These are phyloP conservation scores for Perodicticus potto DNA, from an alignment of 2,797 vertebrate genomes.

Conservation along the genomic window DNA sequence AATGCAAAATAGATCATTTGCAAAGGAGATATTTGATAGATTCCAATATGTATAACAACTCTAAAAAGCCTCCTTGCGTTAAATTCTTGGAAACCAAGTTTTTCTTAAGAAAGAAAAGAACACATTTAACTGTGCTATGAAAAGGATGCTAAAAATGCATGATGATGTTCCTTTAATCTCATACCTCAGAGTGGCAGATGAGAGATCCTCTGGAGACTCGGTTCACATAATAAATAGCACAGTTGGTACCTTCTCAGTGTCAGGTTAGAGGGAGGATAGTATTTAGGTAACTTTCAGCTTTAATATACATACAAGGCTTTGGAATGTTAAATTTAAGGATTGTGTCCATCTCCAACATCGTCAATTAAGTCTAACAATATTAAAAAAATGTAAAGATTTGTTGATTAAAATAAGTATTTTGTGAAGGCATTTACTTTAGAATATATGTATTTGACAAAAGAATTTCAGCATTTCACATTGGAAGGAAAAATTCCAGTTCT, in stretches of 20 bases:
- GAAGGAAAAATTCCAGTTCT: conserved; percentile 22
- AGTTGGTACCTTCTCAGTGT: conserved; percentile 50
- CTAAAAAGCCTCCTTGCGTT: conserved; percentile 38
- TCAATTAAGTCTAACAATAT: conserved; percentile 7
- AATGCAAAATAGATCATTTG: conserved; percentile 25
- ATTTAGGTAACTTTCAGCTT: conserved; percentile 13
- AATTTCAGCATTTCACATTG: conserved; percentile 22
- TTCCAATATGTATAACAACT: background rate
- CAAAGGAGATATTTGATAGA: conserved; percentile 44
- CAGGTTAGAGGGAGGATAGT: conserved; percentile 26
- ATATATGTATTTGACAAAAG: conserved; percentile 7
- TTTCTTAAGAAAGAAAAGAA: conserved; percentile 23
- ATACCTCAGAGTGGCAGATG: background rate
- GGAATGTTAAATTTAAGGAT: conserved; percentile 37
- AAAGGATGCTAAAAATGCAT: background rate
- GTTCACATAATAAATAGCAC: background rate
- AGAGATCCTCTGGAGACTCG: background rate
- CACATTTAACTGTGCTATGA: background rate
- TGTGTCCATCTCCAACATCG: background rate
- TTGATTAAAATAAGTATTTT: conserved; percentile 44
- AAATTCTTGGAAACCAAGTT: conserved; percentile 50
- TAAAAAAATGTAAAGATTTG: conserved; percentile 29
- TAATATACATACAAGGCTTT: conserved; percentile 38
- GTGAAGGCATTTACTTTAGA: conserved; percentile 26
- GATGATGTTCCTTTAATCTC: conserved; percentile 36